Percentiles rank a stretch among this genome's conserved stretches.
Evolutionary conservation across 2,797 vertebrate genomes (phyloP).

Genomic region (Pseudochirops cupreus): DNA sequence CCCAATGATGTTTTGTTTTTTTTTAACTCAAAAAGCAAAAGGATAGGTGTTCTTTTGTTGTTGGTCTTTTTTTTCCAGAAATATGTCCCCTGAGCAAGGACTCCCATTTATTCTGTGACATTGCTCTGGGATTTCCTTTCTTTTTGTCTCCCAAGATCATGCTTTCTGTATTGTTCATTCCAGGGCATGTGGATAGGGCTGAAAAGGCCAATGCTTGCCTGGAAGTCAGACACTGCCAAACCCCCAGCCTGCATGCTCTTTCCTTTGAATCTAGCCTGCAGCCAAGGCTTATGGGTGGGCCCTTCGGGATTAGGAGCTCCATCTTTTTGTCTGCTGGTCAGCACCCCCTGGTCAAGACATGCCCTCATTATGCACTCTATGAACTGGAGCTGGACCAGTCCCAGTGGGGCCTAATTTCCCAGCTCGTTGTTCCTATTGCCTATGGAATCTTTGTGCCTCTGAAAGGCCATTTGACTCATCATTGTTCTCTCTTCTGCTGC

Average conservation of each 20-base stretch:
- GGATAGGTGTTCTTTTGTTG: background rate
- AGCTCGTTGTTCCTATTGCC: background rate
- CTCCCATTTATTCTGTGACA: background rate
- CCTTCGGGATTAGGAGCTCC: background rate
- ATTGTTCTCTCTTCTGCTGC: slow-evolving; percentile 43
- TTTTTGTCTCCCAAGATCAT: background rate
- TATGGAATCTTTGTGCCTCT: background rate
- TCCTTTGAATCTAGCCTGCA: background rate
- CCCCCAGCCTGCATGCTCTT: background rate
- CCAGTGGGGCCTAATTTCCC: background rate
- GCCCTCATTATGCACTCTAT: background rate
- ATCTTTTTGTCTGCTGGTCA: background rate
- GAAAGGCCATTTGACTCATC: slow-evolving; percentile 33
- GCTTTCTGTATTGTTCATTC: background rate
- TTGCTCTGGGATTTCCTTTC: background rate
- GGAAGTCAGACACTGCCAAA: background rate
- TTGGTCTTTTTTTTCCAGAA: background rate
- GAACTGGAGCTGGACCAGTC: background rate
- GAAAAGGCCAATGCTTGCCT: background rate
- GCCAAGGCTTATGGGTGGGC: background rate
- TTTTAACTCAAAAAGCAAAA: background rate
- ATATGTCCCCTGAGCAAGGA: fast-evolving
- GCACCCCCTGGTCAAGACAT: too few species aligned
- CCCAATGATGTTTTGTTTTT: background rate
- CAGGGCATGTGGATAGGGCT: background rate